Base-by-base conservation (phyloP, 2,797 vertebrate genomes). In the Tenualosa ilisha region DNA sequence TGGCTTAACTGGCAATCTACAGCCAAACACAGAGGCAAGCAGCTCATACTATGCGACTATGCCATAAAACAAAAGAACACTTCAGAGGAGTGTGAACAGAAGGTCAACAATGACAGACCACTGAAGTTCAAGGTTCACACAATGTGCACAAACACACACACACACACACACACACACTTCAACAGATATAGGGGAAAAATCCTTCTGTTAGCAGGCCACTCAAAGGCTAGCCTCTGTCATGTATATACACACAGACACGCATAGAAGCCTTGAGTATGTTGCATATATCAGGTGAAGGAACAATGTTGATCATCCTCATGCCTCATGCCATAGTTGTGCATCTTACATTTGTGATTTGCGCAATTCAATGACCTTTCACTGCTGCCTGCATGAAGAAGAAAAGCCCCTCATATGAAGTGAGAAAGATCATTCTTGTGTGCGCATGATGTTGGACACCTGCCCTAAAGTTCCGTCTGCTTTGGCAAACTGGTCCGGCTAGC, bases 201-300 rank as follows among this genome's bases (percentile, higher is more conserved):
- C 85, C 43, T 86, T 90, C 65, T 88, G 84, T 88, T 91, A 89
- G 17, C 31, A 89, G 81, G 51, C 85, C 82, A 89, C 89, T 87
- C 81, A 89, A 85, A 81, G 40, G 53, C 89, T 61, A 84, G 86
- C 85, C 72, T 89, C 84, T 81, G 20, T 13, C 61, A 40, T 83
- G 50, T 51, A 75, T 53, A 65, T 65, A 88, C 87, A 87, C 56
- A 86, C 61, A 68, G 50, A 53, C 82, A 20, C 37, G 81, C 20
- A 88, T 81, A 91, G 82, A 86, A 88, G 84, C 88, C 84, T 81
- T 46, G 56, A 85, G 53, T 46, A 93, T 82, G 89, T 95, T 95
- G 94, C 93, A 95, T 93, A 95, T 86, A 93, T 93, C 87, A 85
- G 90, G 88, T 92, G 85, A 90, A 83, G 84, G 31, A 89, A 84